Conservation (phyloP, 2,113 vertebrate species). For the Melierax canorus region DNA sequence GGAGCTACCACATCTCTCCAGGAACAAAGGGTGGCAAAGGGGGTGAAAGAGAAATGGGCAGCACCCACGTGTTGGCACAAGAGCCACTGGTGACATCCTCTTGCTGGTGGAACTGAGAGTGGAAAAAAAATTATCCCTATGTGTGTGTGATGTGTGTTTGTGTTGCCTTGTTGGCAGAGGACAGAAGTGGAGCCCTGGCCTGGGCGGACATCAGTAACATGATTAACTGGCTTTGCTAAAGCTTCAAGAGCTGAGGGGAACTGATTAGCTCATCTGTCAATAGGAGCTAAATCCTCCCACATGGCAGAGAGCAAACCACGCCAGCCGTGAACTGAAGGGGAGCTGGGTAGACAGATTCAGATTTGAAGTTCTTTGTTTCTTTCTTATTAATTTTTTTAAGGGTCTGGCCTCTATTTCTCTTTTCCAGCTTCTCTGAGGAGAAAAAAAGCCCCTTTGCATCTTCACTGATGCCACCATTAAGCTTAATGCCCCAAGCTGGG, state of each 20-base stretch:
- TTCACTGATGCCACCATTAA: not conserved
- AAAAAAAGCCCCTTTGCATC: not conserved
- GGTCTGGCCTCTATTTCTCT: not conserved
- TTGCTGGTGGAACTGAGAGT: not conserved
- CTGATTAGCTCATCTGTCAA: slow-evolving; percentile 36
- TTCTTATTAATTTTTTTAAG: not conserved
- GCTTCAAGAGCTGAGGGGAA: not conserved
- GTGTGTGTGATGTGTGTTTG: not conserved
- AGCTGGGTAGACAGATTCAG: not conserved
- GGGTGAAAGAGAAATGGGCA: not conserved
- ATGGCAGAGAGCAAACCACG: not conserved
- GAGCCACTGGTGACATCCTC: not conserved
- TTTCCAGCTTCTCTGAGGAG: not conserved
- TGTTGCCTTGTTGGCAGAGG: not conserved
- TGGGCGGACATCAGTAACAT: not conserved
- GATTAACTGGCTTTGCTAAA: slow-evolving; percentile 48
- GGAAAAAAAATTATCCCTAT: not conserved
- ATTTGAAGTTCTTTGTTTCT: not conserved
- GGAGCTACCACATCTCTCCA: not conserved
- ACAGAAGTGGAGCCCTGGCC: not conserved
- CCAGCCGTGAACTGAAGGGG: not conserved
- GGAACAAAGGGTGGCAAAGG: not conserved
- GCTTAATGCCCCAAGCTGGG: not conserved
- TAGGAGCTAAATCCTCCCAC: not conserved
- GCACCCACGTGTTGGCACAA: not conserved